phyloP scores from a whole-genome alignment of 1,140 invertebrate species.

The Metaphire vulgaris region DNA sequence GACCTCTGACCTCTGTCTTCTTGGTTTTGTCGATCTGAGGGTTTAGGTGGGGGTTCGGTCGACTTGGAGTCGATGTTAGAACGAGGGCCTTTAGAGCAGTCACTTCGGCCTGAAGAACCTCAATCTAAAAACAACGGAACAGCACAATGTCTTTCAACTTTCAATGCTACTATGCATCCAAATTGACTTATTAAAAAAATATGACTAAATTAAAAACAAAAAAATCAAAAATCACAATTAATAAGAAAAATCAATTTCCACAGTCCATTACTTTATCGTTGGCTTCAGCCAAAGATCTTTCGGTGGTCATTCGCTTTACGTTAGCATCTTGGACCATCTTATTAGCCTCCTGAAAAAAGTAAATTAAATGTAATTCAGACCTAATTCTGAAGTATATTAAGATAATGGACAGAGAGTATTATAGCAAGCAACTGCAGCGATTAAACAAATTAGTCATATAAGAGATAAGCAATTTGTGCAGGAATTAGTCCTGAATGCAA shows the following conservation, averaged over 20 bases:
- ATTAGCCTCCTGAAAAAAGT: constrained; percentile 72
- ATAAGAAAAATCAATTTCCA: not conserved
- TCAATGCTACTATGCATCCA: not conserved
- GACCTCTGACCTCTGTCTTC: constrained; percentile 43
- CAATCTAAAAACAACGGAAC: constrained; percentile 47
- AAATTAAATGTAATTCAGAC: no score
- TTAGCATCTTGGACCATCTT: constrained; percentile 77
- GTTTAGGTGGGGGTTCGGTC: constrained; percentile 54
- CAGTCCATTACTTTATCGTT: constrained; percentile 61
- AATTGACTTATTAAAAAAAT: no score
- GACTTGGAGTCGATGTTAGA: constrained; percentile 69
- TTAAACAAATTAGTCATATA: no score
- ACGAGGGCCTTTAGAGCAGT: constrained; percentile 72
- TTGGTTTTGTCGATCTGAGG: constrained; percentile 41
- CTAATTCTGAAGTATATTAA: no score
- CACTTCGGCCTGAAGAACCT: constrained; percentile 75
- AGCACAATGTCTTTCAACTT: not conserved
- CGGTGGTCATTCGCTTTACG: constrained; percentile 64
- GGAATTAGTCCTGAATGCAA: no score
- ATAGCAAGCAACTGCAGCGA: no score
- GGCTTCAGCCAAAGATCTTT: constrained; percentile 66
- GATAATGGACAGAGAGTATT: no score
- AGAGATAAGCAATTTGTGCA: no score
- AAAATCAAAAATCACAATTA: not conserved
- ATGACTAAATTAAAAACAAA: not conserved